Evolutionary conservation across 2,888 invertebrate genomes (phyloP), one percentile per base, ranked within the genome.

Genomic region (Patella ulyssiponensis): DNA sequence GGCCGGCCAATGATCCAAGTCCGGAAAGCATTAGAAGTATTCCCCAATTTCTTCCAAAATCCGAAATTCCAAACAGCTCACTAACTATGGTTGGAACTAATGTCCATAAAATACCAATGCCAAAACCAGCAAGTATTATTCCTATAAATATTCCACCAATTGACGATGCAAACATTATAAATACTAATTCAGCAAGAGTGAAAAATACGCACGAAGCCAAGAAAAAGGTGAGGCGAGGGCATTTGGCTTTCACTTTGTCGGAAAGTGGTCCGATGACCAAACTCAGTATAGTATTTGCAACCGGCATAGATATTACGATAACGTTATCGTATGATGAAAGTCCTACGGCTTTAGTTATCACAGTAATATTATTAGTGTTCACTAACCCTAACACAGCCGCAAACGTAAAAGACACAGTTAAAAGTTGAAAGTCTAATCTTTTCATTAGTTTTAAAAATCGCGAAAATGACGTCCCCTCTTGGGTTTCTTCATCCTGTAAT

Each of bases 321-420:
- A 4, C 14, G 14, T 64, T 64, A 23, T 64, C 64, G 23, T 23
- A 64, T 11, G 20, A 23, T 2, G 20, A 9, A 12, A 64, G 23
- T 23, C 64, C 64, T 12, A 64, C 23, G 3, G 64, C 20, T 23
- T 64, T 64, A 2, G 64, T 64, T 14, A 64, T 11, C 23, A 64
- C 64, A 23, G 64, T 64, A 23, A 64, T 23, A 64, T 64, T 64
- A 64, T 64, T 64, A n/a, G 64, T 64, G 23, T 64, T 64, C 20
- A 64, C 64, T 23, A 64, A 64, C 3, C 20, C 20, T 64, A 64
- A 64, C 20, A 64, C 23, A 23, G 64, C 64, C 20, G 64, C 64
- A 14, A 23, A 20, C 64, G 14, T 64, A 64, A 64, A 64, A 20
- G 64, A 23, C 12, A 5, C 20, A 15, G 23, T 4, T 23, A 64